Evolutionary conservation across 1,140 invertebrate species (phyloP).

Genomic region (Drosophila nannoptera): DNA sequence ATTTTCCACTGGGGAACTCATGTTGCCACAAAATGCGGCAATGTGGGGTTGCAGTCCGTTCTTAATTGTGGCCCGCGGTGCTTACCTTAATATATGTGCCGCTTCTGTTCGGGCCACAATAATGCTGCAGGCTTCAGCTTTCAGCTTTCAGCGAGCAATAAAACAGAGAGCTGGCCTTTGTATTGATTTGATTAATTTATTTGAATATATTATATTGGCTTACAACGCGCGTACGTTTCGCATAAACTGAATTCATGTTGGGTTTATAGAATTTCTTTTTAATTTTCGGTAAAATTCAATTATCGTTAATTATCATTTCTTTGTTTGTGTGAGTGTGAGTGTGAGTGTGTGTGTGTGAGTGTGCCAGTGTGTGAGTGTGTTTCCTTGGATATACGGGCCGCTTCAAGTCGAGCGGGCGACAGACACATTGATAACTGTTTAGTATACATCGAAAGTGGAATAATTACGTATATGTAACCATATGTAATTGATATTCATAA

Average conservation of each 20-base stretch:
- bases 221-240: conserved; percentile 60
- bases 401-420: background rate
- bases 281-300: conserved; percentile 14
- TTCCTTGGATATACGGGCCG: background rate
- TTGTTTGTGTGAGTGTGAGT: background rate
- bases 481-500: conserved; percentile 9
- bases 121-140: conserved; percentile 5
- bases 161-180: background rate
- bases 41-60: background rate
- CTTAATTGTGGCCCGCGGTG: background rate
- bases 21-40: background rate
- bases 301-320: background rate
- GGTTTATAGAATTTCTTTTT: conserved; percentile 1
- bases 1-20: background rate
- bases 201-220: conserved; percentile 13
- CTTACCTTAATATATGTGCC: conserved; percentile 14
- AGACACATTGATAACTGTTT: conserved; percentile 18
- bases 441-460: conserved; percentile 34
- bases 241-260: conserved; percentile 31
- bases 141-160: background rate
- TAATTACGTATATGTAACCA: conserved; percentile 41
- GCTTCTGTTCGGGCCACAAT: conserved; percentile 12
- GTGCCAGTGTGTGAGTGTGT: background rate
- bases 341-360: background rate
- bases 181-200: conserved; percentile 12